A percentile compares a stretch with the other conserved stretches of the same genome.
These are phyloP conservation scores for Platyura marginata DNA, from an alignment of 1,140 invertebrate genomes.

Conservation along the genomic window DNA sequence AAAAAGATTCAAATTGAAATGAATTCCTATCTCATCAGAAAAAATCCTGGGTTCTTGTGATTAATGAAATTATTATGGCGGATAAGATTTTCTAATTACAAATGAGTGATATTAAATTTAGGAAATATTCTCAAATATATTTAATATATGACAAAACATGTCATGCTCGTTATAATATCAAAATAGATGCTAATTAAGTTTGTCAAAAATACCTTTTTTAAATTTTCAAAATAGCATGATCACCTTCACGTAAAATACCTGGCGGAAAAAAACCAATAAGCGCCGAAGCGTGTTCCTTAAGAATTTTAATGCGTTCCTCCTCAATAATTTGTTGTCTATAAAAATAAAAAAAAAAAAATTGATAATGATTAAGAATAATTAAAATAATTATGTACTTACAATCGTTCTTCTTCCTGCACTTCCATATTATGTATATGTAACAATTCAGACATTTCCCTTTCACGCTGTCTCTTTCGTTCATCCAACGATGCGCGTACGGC, in stretches of 20 bases:
- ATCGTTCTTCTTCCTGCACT: constrained; percentile 1
- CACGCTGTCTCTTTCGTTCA: constrained; percentile 1
- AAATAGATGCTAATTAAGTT: no score
- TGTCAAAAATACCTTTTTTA: no score
- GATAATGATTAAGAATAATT: background rate
- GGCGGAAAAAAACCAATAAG: constrained; percentile 7
- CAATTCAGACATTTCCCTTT: constrained; percentile 1
- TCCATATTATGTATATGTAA: constrained; percentile 4
- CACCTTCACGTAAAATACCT: constrained; percentile 5
- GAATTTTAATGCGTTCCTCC: constrained; percentile 7
- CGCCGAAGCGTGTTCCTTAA: constrained; percentile 5
- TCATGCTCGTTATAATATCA: no score
- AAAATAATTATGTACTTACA: background rate
- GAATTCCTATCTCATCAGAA: no score
- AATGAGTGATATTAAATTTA: no score
- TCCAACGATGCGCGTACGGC: constrained; percentile 6
- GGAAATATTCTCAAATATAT: no score
- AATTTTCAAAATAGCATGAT: background rate
- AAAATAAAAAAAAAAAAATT: constrained; percentile 1
- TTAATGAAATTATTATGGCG: no score
- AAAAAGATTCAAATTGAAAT: no score
- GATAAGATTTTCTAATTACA: no score
- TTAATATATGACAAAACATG: no score
- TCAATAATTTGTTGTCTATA: constrained; percentile 6
- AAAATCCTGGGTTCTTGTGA: no score